A percentile compares a stretch with the other conserved stretches of the same genome.
Evolutionary conservation across 2,888 invertebrate species (phyloP).

Genomic region (Tenodera sinensis): DNA sequence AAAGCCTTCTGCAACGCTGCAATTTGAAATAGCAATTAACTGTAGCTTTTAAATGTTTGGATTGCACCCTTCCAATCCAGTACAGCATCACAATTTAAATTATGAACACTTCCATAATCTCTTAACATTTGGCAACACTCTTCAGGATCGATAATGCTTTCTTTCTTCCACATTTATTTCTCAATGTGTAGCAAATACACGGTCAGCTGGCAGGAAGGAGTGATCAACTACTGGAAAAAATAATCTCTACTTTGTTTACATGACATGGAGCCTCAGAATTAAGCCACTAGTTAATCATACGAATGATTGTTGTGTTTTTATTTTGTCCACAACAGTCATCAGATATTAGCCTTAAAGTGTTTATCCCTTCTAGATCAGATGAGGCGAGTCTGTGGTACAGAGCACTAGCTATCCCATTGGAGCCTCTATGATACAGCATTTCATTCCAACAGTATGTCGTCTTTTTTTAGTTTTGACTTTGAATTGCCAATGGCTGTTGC

Average conservation of each 20-base stretch:
- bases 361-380: not conserved
- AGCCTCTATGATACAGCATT: constrained; percentile 2
- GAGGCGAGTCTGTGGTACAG: not conserved
- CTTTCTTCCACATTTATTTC: not conserved
- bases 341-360: not conserved
- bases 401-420: constrained; percentile 16
- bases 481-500: not conserved
- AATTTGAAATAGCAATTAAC: too few relatives aligned
- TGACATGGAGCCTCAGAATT: not conserved
- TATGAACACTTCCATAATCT: too few relatives aligned
- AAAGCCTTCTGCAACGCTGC: too few relatives aligned
- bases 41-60: too few relatives aligned
- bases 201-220: constrained; percentile 4
- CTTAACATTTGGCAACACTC: not conserved
- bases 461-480: not conserved
- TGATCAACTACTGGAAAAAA: constrained; percentile 12
- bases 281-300: constrained; percentile 1
- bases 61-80: too few relatives aligned
- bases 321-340: constrained; percentile 14
- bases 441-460: constrained; percentile 8
- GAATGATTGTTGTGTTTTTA: not conserved
- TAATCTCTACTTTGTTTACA: not conserved
- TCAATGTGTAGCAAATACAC: constrained; percentile 9
- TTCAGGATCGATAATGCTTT: not conserved
- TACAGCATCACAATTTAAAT: too few relatives aligned